phyloP scores from a whole-genome alignment of 2,113 vertebrate species.

The Leucosticte australis region DNA sequence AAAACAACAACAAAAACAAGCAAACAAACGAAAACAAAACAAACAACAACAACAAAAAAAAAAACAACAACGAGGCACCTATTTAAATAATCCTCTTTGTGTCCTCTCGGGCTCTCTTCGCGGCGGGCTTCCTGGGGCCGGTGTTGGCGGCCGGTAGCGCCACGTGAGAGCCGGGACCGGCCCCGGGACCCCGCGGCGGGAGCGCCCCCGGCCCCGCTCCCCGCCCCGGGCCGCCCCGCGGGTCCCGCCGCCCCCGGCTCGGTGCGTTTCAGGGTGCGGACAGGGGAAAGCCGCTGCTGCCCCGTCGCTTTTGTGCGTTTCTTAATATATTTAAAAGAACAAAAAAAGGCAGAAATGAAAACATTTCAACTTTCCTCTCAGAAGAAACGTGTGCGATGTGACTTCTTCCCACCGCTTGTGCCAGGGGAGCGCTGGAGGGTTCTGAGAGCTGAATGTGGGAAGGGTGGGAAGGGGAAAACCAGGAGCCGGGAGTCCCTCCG shows the following conservation, averaged over 20 bases:
- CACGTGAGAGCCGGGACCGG: too few relatives aligned
- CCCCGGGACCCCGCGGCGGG: not conserved
- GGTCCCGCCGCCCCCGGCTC: not conserved
- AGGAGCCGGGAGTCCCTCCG: not conserved
- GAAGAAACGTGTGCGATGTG: not conserved
- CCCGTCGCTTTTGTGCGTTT: not conserved
- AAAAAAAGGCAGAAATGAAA: conserved; percentile 60
- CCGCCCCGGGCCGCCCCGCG: not conserved
- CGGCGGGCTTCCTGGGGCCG: too few relatives aligned
- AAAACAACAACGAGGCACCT: not conserved
- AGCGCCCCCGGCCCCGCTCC: not conserved
- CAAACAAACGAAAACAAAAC: not conserved
- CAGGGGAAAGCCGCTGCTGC: not conserved
- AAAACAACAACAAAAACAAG: not conserved
- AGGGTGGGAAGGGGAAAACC: not conserved
- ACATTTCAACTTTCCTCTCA: conserved; percentile 69
- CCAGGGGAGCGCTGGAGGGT: not conserved
- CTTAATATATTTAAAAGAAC: not conserved
- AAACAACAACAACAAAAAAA: not conserved
- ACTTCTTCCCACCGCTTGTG: not conserved
- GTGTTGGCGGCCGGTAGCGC: too few relatives aligned
- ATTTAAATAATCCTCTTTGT: too few relatives aligned
- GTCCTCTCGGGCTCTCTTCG: too few relatives aligned
- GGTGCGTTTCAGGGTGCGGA: not conserved
- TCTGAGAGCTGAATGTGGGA: not conserved